Conservation (phyloP, 2,113 vertebrate species). For the Pomatostomus ruficeps region DNA sequence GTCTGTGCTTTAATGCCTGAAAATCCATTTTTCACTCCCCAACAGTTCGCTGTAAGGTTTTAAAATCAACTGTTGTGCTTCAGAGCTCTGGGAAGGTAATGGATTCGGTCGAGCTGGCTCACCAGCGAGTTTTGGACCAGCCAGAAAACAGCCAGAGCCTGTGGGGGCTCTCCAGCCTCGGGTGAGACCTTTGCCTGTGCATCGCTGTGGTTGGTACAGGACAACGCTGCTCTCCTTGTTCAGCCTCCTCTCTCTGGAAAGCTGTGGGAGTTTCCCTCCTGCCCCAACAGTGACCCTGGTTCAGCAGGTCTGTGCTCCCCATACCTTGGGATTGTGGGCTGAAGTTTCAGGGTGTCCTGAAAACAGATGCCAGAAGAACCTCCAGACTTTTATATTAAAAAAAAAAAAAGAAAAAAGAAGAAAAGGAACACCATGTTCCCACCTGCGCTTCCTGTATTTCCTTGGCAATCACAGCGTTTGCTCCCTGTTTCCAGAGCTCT, state of each 20-base stretch:
- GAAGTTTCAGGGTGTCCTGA: background rate
- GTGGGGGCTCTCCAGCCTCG: background rate
- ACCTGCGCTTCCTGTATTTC: fast-evolving
- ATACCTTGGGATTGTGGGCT: background rate
- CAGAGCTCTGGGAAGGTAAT: background rate
- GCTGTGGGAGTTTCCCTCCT: background rate
- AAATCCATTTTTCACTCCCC: constrained; percentile 2
- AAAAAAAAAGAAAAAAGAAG: background rate
- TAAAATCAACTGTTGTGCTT: background rate
- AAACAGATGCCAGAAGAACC: background rate
- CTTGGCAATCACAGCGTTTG: fast-evolving
- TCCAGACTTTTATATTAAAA: background rate
- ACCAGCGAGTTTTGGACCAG: background rate
- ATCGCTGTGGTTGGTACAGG: background rate
- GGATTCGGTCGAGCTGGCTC: background rate
- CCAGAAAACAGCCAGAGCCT: background rate
- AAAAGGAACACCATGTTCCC: background rate
- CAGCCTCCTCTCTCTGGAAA: background rate
- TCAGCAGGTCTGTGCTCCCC: background rate
- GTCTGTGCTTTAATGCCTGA: background rate
- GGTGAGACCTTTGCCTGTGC: background rate
- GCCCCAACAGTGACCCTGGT: background rate
- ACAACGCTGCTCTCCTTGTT: fast-evolving
- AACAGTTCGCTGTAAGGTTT: background rate
- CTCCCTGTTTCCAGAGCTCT: background rate